Evolutionary conservation across 1,140 invertebrate genomes (phyloP).

Genomic region (Brachionus calyciflorus): DNA sequence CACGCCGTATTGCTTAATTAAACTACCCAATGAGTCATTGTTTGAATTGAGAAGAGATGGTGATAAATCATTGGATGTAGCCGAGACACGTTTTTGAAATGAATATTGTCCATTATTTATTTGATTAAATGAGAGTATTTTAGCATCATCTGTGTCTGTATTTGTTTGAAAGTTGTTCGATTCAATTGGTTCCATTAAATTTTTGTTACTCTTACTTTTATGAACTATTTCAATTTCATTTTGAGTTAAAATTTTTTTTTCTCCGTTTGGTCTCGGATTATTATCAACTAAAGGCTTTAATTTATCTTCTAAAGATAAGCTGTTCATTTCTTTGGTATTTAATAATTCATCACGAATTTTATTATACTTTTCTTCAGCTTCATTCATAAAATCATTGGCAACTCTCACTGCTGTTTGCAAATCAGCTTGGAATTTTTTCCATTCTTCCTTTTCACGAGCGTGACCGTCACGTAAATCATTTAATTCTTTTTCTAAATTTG

Average conservation of each 20-base stretch:
- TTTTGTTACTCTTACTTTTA: neutral
- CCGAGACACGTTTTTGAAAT: neutral
- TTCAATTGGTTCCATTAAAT: neutral
- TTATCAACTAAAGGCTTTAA: no score
- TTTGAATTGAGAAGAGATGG: neutral
- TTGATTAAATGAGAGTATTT: neutral
- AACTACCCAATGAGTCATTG: neutral
- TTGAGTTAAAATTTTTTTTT: no score
- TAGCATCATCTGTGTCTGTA: constrained; percentile 8
- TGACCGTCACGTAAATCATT: neutral
- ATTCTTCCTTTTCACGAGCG: constrained; percentile 32
- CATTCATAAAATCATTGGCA: constrained; percentile 44
- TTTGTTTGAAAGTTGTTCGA: neutral
- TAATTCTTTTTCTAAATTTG: neutral
- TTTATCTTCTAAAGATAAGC: no score
- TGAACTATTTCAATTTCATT: neutral
- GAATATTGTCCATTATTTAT: constrained; percentile 1
- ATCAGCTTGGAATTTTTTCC: constrained; percentile 44
- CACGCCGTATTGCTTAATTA: constrained; percentile 5
- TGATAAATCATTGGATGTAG: neutral
- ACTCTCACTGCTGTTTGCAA: constrained; percentile 45
- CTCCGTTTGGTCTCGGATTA: no score
- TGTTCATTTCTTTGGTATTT: no score
- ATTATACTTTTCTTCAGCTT: constrained; percentile 30
- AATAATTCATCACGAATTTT: neutral